Evolutionary conservation across 2,113 vertebrate species (phyloP).

Genomic region (Phycodurus eques): DNA sequence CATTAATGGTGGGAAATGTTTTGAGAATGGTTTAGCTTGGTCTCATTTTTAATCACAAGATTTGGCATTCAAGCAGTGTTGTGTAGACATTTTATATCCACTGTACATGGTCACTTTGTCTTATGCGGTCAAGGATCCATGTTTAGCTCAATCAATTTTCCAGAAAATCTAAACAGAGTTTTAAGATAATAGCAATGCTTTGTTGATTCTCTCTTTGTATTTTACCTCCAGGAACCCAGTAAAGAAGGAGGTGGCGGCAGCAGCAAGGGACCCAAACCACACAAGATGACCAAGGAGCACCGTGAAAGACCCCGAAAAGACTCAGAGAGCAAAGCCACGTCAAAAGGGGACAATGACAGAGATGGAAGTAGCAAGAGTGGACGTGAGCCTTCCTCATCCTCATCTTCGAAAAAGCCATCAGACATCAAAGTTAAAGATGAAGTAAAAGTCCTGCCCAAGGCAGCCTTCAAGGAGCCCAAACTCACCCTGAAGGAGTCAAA

Average conservation of each 20-base stretch:
- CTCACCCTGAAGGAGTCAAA: conserved; percentile 93
- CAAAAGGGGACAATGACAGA: conserved; percentile 81
- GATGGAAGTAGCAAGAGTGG: conserved; percentile 76
- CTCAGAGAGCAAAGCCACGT: conserved; percentile 88
- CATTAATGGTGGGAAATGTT: neutral
- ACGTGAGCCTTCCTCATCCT: conserved; percentile 67
- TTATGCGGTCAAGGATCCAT: neutral
- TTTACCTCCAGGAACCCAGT: conserved; percentile 66
- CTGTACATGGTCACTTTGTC: too few relatives aligned
- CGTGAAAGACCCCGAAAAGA: conserved; percentile 92
- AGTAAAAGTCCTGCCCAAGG: conserved; percentile 86
- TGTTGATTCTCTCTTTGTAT: neutral
- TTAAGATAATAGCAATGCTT: neutral
- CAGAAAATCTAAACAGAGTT: neutral
- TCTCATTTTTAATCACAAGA: neutral
- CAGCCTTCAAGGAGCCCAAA: conserved; percentile 97
- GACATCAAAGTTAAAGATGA: conserved; percentile 94
- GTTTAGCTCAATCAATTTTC: neutral
- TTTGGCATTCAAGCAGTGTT: neutral
- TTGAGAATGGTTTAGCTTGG: neutral
- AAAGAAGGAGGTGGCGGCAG: conserved; percentile 74
- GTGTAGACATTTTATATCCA: neutral
- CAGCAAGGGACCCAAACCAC: conserved; percentile 87
- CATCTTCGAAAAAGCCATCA: conserved; percentile 80
- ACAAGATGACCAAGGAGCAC: conserved; percentile 94